Evolutionary conservation across 2,113 vertebrate genomes (phyloP).

Genomic region (Apteryx owenii): DNA sequence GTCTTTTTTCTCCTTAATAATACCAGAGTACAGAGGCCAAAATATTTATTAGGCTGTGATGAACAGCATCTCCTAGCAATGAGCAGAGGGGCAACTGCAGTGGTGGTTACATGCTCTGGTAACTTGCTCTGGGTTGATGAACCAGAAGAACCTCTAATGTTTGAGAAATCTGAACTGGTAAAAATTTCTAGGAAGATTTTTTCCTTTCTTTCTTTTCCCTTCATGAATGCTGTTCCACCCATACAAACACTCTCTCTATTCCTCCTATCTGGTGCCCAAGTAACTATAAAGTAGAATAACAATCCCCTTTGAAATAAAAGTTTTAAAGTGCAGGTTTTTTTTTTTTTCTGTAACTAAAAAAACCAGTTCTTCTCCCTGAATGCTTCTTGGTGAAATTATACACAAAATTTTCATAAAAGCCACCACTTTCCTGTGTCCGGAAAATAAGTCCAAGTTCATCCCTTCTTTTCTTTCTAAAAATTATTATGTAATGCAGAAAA

Average conservation of each 20-base stretch:
- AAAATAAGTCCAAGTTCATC: background rate
- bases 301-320: background rate
- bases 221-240: background rate
- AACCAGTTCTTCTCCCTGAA: background rate
- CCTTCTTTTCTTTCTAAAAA: background rate
- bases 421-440: background rate
- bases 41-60: slow-evolving; percentile 21
- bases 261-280: background rate
- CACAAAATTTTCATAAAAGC: background rate
- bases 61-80: slow-evolving; percentile 31
- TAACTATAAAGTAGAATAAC: slow-evolving; percentile 21
- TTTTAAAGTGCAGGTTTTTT: background rate
- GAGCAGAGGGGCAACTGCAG: background rate
- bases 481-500: background rate
- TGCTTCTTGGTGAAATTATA: background rate
- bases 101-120: background rate
- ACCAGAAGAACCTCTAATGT: slow-evolving; percentile 40
- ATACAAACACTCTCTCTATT: background rate
- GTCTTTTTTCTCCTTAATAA: background rate
- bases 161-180: background rate
- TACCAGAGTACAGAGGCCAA: background rate
- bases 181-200: background rate
- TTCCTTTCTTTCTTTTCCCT: background rate
- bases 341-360: background rate
- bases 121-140: background rate